Conservation (phyloP, 1,140 invertebrate species). For the Harpegnathos saltator region DNA sequence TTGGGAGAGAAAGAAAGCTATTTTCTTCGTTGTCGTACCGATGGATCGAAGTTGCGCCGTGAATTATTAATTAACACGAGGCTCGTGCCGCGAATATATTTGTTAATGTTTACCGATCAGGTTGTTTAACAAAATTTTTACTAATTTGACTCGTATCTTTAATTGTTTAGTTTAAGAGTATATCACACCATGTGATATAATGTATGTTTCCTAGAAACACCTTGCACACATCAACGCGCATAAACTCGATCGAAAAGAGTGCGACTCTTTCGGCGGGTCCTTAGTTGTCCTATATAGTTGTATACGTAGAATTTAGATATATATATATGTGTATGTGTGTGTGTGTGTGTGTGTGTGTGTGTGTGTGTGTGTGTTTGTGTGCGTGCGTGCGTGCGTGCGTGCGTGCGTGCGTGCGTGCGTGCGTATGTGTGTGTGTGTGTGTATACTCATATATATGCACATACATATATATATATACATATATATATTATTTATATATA, state of each 20-base stretch:
- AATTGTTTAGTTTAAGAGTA: slow-evolving; percentile 50
- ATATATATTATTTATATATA: no score
- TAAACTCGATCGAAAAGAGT: slow-evolving; percentile 26
- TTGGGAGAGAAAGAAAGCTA: slow-evolving; percentile 2
- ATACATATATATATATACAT: no score
- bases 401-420: no score
- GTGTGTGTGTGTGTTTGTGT: no score
- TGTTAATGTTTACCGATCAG: slow-evolving; percentile 46
- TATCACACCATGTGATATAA: slow-evolving; percentile 43
- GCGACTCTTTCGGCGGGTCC: slow-evolving; percentile 46
- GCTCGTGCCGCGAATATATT: slow-evolving; percentile 28
- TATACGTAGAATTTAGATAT: slow-evolving; percentile 64
- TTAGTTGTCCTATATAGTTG: slow-evolving; percentile 61
- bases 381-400: no score
- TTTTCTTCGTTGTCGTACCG: slow-evolving; percentile 35
- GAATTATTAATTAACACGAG: slow-evolving; percentile 28
- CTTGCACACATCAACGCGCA: slow-evolving; percentile 70
- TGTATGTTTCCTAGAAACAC: slow-evolving; percentile 72
- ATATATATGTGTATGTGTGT: no score
- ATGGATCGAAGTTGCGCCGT: slow-evolving; percentile 8
- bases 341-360: no score
- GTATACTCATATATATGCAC: no score
- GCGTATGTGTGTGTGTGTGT: no score
- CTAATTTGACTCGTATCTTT: slow-evolving; percentile 50
- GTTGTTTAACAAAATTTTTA: slow-evolving; percentile 46